Base-by-base conservation (phyloP, 2,888 invertebrate species). In the Carpatolechia fugitivella region DNA sequence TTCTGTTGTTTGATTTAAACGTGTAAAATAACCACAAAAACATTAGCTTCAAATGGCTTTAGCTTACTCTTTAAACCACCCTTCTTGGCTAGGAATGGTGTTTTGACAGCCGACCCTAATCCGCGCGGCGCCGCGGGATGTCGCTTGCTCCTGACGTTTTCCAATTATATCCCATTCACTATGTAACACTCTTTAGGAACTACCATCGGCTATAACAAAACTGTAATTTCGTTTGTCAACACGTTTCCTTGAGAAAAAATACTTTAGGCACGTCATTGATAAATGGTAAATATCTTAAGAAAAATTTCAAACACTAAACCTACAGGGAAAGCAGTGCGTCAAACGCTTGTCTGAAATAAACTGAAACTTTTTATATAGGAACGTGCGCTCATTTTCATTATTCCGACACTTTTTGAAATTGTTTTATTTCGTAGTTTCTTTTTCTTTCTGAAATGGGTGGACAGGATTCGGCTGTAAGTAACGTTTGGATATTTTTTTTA, bases 91-190 rank as follows among this genome's bases (percentile, higher is more conserved):
- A 60, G 59, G 68, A 68, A 69, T 72, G 78, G 74, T 79, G 76
- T 78, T 80, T 77, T 85, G 85, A 85, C 85, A 82, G 80, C 69
- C 60, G 78, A 81, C 85, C 85, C 85, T 84, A 84, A 83, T 84
- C 82, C 78, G 61, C 66, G 59, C 73, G 65, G 72, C 85, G 72
- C 84, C 75, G 79, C 81, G 80, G 85, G 85, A 80, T 78, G 85
- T 77, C 83, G 73, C 75, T 76, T 85, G 85, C 74, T 63, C 61
- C 68, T 82, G 85, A 85, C 85, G 65, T 83, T 85, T 85, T 85
- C 74, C 81, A 82, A 80, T 82, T 86, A 86, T 79, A 85, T 82
- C 76, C 76, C 79, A 44, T 78, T 85, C 79, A 80, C 79, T 74
- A 74, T 78, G 80, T 83, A 77, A 82, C 82, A 85, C 83, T 84